Conservation (phyloP, 2,797 vertebrate species). For the Lepus townsendii region DNA sequence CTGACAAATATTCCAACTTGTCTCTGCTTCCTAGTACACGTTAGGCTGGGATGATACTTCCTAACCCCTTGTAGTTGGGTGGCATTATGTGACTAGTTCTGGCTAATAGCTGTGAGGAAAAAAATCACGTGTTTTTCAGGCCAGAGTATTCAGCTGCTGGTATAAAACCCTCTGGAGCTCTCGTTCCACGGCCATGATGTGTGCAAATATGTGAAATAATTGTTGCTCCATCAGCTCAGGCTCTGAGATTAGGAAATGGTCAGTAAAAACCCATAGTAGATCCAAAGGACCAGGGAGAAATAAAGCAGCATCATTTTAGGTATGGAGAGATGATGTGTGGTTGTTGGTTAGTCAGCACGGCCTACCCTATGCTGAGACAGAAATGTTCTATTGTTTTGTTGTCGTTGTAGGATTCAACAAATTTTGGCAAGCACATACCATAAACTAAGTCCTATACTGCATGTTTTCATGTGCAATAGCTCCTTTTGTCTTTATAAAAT, state of each 20-base stretch:
- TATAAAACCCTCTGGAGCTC: not conserved
- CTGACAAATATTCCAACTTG: not conserved
- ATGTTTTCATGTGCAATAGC: not conserved
- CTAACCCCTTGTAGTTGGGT: not conserved
- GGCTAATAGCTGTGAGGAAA: not conserved
- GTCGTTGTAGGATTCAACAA: not conserved
- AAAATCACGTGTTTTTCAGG: not conserved
- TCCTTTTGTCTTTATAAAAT: not conserved
- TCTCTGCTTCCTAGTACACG: not conserved
- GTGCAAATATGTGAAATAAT: not conserved
- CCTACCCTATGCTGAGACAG: not conserved
- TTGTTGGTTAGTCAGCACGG: not conserved
- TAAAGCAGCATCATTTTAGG: not conserved
- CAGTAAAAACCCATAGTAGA: not conserved
- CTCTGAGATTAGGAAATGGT: not conserved
- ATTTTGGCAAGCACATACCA: not conserved
- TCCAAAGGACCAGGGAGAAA: not conserved
- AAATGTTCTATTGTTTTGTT: not conserved
- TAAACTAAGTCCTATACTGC: not conserved
- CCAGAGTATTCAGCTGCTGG: not conserved
- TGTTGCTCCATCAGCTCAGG: not conserved
- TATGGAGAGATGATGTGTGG: too few species aligned
- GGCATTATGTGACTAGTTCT: not conserved
- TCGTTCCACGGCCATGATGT: not conserved
- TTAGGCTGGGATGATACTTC: not conserved